Percentiles rank a stretch among this genome's conserved stretches.
These are phyloP conservation scores for Lampris incognitus DNA, from an alignment of 2,113 vertebrate species.

Conservation along the genomic window DNA sequence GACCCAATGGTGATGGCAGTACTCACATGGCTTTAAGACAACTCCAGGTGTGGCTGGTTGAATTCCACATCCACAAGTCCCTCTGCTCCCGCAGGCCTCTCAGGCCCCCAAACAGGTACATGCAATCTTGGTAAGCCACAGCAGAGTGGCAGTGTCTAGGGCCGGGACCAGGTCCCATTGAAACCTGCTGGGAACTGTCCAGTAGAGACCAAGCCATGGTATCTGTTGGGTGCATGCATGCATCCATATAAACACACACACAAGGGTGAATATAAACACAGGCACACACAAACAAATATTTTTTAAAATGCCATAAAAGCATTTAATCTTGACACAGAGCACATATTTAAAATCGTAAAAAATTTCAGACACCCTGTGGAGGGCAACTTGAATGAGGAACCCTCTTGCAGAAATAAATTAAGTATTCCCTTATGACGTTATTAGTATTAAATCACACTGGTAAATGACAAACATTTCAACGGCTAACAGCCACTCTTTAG, in stretches of 20 bases:
- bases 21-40: slow-evolving; percentile 85
- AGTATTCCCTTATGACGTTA: too few species aligned
- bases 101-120: slow-evolving; percentile 89
- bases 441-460: too few species aligned
- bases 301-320: too few species aligned
- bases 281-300: too few species aligned
- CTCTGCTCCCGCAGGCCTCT: slow-evolving; percentile 86
- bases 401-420: too few species aligned
- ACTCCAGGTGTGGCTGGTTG: slow-evolving; percentile 80
- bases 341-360: too few species aligned
- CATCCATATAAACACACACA: slow-evolving; percentile 2
- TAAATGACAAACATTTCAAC: too few species aligned
- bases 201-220: slow-evolving; percentile 80
- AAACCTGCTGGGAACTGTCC: slow-evolving; percentile 39
- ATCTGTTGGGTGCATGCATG: slow-evolving; percentile 67
- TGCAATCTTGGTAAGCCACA: slow-evolving; percentile 76
- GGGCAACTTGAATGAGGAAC: too few species aligned
- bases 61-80: slow-evolving; percentile 89
- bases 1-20: background rate
- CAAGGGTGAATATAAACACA: background rate
- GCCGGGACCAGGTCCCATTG: slow-evolving; percentile 83
- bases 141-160: slow-evolving; percentile 87
- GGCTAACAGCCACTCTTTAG: too few species aligned
- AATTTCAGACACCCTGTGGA: too few species aligned
- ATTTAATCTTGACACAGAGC: too few species aligned